These are phyloP conservation scores for Morpho achilles DNA, from an alignment of 2,888 invertebrate species.

Conservation along the genomic window DNA sequence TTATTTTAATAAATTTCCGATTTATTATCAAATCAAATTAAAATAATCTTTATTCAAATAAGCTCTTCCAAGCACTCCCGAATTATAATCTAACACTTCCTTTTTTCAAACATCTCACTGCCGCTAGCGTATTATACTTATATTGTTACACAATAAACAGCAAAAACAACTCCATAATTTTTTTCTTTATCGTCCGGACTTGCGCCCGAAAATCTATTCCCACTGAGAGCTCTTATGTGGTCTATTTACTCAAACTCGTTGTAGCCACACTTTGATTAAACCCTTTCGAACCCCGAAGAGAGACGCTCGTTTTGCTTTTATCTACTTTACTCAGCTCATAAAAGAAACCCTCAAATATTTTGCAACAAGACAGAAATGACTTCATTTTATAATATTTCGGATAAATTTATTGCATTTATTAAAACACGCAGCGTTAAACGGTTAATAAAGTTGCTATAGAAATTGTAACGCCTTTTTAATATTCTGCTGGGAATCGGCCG, in stretches of 20 bases:
- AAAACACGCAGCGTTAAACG: background rate
- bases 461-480: background rate
- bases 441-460: too few relatives aligned
- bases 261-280: constrained; percentile 5
- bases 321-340: constrained; percentile 2
- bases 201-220: background rate
- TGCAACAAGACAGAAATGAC: constrained; percentile 2
- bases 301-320: background rate
- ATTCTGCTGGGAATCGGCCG: background rate
- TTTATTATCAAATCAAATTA: too few relatives aligned
- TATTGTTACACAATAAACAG: too few relatives aligned
- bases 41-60: too few relatives aligned
- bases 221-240: background rate
- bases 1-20: too few relatives aligned
- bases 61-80: too few relatives aligned
- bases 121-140: too few relatives aligned
- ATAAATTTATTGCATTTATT: background rate
- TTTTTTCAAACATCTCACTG: too few relatives aligned
- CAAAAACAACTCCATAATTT: too few relatives aligned
- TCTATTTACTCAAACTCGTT: constrained; percentile 1
- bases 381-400: background rate
- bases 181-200: too few relatives aligned
- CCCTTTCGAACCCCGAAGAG: background rate
- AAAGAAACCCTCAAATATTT: constrained; percentile 4
- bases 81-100: too few relatives aligned